Base-by-base conservation (phyloP, 2,797 vertebrate species). In the Pangasius djambal region DNA sequence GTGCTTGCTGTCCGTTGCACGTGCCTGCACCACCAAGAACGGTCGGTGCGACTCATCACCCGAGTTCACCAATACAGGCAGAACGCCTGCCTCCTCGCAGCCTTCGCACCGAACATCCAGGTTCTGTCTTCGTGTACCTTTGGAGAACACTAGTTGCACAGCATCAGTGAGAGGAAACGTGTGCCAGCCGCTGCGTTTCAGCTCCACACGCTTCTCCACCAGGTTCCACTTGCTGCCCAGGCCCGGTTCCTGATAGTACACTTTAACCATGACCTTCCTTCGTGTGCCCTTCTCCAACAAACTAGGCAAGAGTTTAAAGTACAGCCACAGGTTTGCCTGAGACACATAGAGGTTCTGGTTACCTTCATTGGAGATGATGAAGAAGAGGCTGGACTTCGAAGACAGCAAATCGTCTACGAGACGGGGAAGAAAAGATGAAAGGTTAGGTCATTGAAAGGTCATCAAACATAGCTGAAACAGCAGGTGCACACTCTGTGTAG, bases 271-370 rank as follows among this genome's bases (percentile, higher is more conserved):
- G 92, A 98, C 97, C 95, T 97, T 98, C 87, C 97, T 94, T 88
- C 97, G 94, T 37, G 92, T 93, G 83, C 96, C 96, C 94, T 95
- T 97, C 94, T 98, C 97, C 91, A 93, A 78, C 2, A 96, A 94
- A 0, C 94, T 93, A 0, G 97, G 97, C 88, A 96, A 96, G 91
- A 99, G 94, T 93, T 97, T 97, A 94, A 99, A 97, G 95, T 99
- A 99, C 85, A 99, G 96, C 98, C 98, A 99, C 86, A 99, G 96
- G 90, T 96, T 98, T 94, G 98, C 98, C 94, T 98, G 97, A 7
- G 96, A 96, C 92, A 98, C 98, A 25, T 96, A 95, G 90, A 99
- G 96, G 94, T 99, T 97, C 95, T 98, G 98, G 96, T 98, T 98
- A 86, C 98, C 98, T 94, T 99, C 98, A 0, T 97, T 99, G 91